Evolutionary conservation across 2,113 vertebrate genomes (phyloP), one percentile per base, ranked within the genome.

Genomic region (Mus pahari): DNA sequence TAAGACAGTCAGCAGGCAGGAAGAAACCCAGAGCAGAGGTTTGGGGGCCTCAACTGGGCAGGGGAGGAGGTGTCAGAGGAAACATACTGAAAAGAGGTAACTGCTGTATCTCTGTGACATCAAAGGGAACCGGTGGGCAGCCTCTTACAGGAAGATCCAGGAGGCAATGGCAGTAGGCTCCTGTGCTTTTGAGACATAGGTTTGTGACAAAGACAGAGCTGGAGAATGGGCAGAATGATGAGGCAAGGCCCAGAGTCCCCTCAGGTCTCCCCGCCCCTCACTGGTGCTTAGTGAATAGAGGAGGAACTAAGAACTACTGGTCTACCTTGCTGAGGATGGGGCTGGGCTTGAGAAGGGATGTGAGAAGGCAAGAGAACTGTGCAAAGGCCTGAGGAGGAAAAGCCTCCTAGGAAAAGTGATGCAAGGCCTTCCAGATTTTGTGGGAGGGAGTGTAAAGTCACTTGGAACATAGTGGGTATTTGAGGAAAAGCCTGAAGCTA

Each of bases 211-310:
- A 24, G 60, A 4, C 7, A 22, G 58, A 60, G 45, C 64, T 89
- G 31, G 58, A 28, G 14, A 82, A 5, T 1, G 0, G 39, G 17
- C 3, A 2, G 36, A 90, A 83, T 33, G 3, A 81, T 68, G 36
- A 39, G 6, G 74, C 10, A 8, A 95, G 86, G 60, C 64, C 79
- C 22, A 11, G 14, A 31, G 17, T 10, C 48, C 71, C 1, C 28
- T 50, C 36, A 55, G 55, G 24, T n/a, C 2, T 58, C 78, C n/a
- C 1, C 1, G 8, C 10, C 4, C 16, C 71, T 86, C 0, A 0
- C 6, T 68, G 74, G 33, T 39, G 62, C 24, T 86, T 39, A 92
- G 22, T 50, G 31, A 50, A 42, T 53, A 31, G 64, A 83, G 83
- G 36, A 55, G 31, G 28, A 77, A 53, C 83, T 73, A 31, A 74